These are phyloP conservation scores for Molothrus ater DNA, from an alignment of 2,797 vertebrate species.

Conservation along the genomic window DNA sequence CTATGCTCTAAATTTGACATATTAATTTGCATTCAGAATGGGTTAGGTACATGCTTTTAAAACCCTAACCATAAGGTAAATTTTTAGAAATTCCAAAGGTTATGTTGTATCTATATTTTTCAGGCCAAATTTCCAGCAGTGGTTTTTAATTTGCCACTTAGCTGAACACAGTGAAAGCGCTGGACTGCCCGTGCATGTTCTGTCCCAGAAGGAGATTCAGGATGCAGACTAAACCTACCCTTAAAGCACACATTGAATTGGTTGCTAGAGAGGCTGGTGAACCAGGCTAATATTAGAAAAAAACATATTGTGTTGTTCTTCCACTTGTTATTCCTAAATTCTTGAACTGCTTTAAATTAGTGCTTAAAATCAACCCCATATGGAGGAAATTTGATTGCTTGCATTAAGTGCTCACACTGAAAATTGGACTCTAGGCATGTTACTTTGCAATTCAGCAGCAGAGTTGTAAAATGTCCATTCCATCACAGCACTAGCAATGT, in stretches of 20 bases:
- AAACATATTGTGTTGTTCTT: background rate
- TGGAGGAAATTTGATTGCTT: background rate
- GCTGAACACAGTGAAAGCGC: background rate
- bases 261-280: background rate
- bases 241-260: background rate
- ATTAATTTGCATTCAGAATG: background rate
- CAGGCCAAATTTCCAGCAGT: background rate
- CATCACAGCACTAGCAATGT: background rate
- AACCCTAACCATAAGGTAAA: background rate
- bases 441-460: background rate
- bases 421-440: background rate
- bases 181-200: background rate
- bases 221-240: background rate
- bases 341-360: background rate
- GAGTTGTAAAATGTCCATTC: background rate
- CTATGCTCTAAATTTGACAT: background rate
- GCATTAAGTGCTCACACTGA: background rate
- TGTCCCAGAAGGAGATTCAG: background rate
- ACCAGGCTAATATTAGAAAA: background rate
- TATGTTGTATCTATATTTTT: background rate
- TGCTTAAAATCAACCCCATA: background rate
- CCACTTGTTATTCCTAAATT: background rate
- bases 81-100: constrained; percentile 29
- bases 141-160: background rate
- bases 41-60: constrained; percentile 10